Evolutionary conservation across 92 coral and sea anemone species (phyloP).

Genomic region (Anthopleura xanthogrammica): DNA sequence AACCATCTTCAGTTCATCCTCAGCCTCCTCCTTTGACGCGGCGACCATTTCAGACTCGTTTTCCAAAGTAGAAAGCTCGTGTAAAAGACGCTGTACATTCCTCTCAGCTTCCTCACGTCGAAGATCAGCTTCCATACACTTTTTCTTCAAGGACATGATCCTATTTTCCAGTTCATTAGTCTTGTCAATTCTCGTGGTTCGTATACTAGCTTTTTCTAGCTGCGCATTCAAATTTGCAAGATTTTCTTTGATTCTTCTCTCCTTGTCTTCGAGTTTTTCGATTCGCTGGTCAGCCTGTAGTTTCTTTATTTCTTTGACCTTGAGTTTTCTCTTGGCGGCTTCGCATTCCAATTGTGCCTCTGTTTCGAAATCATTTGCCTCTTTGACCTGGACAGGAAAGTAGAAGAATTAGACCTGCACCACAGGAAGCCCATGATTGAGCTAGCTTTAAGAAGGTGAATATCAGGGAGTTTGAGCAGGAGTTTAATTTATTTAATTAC

Average conservation of each 20-base stretch:
- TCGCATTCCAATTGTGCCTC: conserved; percentile 25
- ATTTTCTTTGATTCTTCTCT: not conserved
- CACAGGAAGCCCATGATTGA: not conserved
- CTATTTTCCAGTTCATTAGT: conserved; percentile 1
- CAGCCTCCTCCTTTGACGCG: conserved; percentile 33
- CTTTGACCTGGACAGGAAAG: conserved; percentile 17
- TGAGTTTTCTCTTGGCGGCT: conserved; percentile 21
- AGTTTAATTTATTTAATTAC: no score
- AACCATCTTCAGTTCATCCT: conserved; percentile 48
- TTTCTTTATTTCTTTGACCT: conserved; percentile 4
- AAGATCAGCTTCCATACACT: conserved; percentile 40
- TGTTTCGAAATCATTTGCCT: not conserved
- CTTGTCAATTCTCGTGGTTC: not conserved
- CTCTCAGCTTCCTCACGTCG: conserved; percentile 42
- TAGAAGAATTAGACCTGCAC: not conserved
- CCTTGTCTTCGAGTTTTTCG: not conserved
- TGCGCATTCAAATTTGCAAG: conserved; percentile 3
- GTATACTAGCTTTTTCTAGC: not conserved
- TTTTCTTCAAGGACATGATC: conserved; percentile 23
- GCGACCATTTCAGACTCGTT: conserved; percentile 39
- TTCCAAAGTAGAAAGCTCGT: conserved; percentile 35
- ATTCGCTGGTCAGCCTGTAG: conserved; percentile 4
- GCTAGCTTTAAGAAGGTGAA: no score
- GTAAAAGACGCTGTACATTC: conserved; percentile 31
- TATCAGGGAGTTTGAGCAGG: no score